Evolutionary conservation across 2,113 vertebrate genomes (phyloP), one percentile per base, ranked within the genome.

Genomic region (Falcunculus frontatus): DNA sequence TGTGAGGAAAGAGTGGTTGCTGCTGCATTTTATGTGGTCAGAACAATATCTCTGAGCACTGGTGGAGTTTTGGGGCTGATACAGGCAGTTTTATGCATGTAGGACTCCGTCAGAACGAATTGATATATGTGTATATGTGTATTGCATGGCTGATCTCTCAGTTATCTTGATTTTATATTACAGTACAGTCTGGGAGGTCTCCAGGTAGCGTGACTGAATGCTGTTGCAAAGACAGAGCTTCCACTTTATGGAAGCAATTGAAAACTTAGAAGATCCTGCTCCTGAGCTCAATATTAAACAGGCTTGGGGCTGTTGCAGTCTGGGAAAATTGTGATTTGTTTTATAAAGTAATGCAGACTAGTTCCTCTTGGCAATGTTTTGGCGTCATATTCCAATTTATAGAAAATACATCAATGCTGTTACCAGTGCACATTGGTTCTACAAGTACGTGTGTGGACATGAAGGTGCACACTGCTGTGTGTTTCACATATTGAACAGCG

Each of bases 1-100:
- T 64, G 76, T 78, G 64, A 89, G 56, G 46, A 89, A 92, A 74
- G 69, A 67, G 39, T 56, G 65, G 56, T 89, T 84, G 55, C 88
- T 77, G 50, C 68, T 42, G 46, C 47, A 16, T 93, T 92, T 89
- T 67, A 26, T 89, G 60, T 60, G 87, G 60, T 89, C 44, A 30
- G 77, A 97, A 79, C 91, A 49, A 60, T 84, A 32, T 59, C 44
- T 91, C 78, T 50, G 55, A 84, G 59, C 3, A 1, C 52, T 64
- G 63, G 44, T n/a, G 55, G 57, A 80, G 76, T 3, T 0, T 5
- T 69, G n/a, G 20, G 59, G 47, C 84, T 95, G 72, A 78, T 65
- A 30, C 6, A 64, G 59, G 39, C 32, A 53, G 30, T 17, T 72
- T 84, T 79, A 41, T 76, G 52, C 4, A 0, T n/a, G 37, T 62